Conservation (phyloP, 2,797 vertebrate species). For the Monodelphis domestica region DNA sequence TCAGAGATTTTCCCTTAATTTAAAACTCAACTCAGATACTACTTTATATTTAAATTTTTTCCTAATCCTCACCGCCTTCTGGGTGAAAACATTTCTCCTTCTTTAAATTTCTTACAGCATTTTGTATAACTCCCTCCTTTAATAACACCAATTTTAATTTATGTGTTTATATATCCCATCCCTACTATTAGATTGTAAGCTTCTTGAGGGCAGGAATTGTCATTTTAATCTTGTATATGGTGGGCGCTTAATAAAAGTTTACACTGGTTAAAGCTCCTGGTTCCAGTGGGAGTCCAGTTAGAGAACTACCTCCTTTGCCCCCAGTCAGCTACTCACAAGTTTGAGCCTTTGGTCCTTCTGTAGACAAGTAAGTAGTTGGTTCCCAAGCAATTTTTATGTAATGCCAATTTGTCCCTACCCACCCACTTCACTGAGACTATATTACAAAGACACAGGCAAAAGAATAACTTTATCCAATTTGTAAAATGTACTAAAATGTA, state of each 20-base stretch:
- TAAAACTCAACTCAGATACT: background rate
- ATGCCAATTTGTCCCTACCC: background rate
- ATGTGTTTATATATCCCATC: too few relatives aligned
- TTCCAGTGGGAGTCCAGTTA: background rate
- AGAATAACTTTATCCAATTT: background rate
- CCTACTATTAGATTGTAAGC: too few relatives aligned
- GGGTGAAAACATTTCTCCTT: background rate
- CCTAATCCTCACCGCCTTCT: background rate
- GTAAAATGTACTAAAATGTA: background rate
- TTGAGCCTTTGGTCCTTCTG: background rate
- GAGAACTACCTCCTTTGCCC: background rate
- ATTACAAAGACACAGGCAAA: background rate
- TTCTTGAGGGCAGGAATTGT: background rate
- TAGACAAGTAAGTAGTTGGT: background rate
- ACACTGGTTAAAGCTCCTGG: background rate
- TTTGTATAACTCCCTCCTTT: too few relatives aligned
- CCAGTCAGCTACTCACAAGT: background rate
- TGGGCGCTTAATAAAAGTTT: background rate
- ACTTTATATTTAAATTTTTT: background rate
- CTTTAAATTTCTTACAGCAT: background rate
- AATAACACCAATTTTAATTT: too few relatives aligned
- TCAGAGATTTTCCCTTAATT: background rate
- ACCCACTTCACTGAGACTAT: background rate
- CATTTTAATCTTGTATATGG: background rate
- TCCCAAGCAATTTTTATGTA: background rate